Evolutionary conservation across 2,888 invertebrate genomes (phyloP), one percentile per base, ranked within the genome.

Genomic region (Netelia melanura): DNA sequence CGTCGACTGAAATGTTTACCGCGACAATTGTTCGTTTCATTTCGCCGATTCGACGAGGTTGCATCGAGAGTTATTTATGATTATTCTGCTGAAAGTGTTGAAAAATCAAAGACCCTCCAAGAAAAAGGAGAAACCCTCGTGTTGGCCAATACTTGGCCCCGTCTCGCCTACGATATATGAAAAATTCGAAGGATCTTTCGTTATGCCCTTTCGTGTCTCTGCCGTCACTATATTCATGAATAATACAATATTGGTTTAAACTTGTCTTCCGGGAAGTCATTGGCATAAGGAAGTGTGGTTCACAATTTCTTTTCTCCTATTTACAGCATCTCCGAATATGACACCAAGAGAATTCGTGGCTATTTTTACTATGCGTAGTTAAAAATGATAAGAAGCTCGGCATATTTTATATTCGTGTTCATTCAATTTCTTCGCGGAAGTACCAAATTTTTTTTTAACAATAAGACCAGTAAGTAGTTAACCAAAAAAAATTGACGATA

Each of bases 221-320:
- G 21, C 67, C 9, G 30, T 17, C 17, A 25, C n/a, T 44, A n/a
- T 67, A 25, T 23, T 77, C 17, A 44, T 72, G 64, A 71, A 65
- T 71, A 71, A 77, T 65, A 17, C 21, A 56, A 67, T 23, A 48
- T 48, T 14, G 10, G 58, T 72, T 72, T 23, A 70, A 58, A 43
- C 23, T 65, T 11, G 72, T 65, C 43, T 71, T 77, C 56, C 65
- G 38, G 65, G 71, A 82, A 82, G 67, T 67, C 30, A 54, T 21
- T 11, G 6, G 52, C 30, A 64, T 56, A 65, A 71, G 56, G 17
- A 58, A 56, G 14, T n/a, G 23, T 11, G 17, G 30, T 30, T 61
- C 11, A 48, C 30, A 38, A 48, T 70, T n/a, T 11, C 23, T 62
- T n/a, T 52, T 52, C 10, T 52, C 52, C 52, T 52, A 2, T 77